Evolutionary conservation across 2,797 vertebrate genomes (phyloP).

Genomic region (Periparus ater): DNA sequence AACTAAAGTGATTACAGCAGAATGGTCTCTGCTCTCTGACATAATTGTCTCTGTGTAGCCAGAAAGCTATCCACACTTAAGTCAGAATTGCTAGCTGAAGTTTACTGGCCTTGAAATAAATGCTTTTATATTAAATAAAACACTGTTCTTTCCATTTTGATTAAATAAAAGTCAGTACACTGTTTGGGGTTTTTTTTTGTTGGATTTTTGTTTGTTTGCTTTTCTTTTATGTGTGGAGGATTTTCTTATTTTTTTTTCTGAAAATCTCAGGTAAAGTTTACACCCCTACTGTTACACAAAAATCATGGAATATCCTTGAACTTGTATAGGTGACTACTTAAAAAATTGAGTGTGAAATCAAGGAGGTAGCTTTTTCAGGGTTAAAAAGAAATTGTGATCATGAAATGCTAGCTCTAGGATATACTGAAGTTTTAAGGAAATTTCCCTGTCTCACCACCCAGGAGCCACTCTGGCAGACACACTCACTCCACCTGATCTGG

Average conservation of each 20-base stretch:
- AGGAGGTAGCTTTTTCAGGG: neutral
- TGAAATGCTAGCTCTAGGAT: neutral
- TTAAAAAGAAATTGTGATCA: neutral
- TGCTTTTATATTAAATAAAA: neutral
- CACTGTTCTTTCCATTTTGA: accelerated
- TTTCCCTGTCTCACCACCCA: neutral
- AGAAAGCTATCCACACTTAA: neutral
- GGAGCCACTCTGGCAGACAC: neutral
- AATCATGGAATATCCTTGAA: neutral
- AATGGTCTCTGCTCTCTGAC: neutral
- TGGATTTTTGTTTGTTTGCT: neutral
- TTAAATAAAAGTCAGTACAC: neutral
- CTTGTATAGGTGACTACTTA: neutral
- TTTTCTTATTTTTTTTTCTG: neutral
- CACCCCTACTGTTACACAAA: neutral
- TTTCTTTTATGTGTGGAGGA: neutral
- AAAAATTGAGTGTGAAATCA: accelerated
- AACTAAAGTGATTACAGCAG: neutral
- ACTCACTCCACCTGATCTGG: no score
- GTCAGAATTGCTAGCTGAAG: neutral
- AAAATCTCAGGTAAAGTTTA: neutral
- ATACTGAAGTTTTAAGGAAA: neutral
- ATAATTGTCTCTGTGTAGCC: neutral
- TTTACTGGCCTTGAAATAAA: neutral
- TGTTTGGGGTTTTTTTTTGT: accelerated